These are phyloP conservation scores for Drosophila jambulina DNA, from an alignment of 1,140 invertebrate genomes.

Conservation along the genomic window DNA sequence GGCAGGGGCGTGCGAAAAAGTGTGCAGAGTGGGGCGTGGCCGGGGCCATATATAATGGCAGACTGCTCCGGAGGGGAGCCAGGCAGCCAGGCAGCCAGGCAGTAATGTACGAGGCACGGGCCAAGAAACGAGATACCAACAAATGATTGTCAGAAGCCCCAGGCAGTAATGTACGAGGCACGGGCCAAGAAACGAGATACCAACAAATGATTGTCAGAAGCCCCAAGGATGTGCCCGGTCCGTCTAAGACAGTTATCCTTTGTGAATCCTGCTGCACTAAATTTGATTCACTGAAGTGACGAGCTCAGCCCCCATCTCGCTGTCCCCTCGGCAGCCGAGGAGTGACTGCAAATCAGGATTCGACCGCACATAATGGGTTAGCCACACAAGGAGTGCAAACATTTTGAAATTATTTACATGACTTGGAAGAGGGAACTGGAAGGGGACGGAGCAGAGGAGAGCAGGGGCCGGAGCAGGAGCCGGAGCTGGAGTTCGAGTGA, in stretches of 20 bases:
- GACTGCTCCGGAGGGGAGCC: background rate
- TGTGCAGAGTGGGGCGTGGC: slow-evolving; percentile 46
- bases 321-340: background rate
- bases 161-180: slow-evolving; percentile 52
- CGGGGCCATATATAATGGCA: slow-evolving; percentile 60
- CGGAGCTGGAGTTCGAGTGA: background rate
- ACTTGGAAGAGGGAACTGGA: slow-evolving; percentile 3
- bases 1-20: slow-evolving; percentile 1
- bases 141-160: slow-evolving; percentile 62
- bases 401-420: slow-evolving; percentile 65
- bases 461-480: background rate
- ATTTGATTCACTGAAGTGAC: slow-evolving; percentile 73
- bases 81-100: slow-evolving; percentile 6
- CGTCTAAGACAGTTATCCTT: slow-evolving; percentile 40
- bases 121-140: slow-evolving; percentile 54
- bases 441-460: background rate
- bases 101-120: slow-evolving; percentile 46
- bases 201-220: slow-evolving; percentile 65
- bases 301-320: slow-evolving; percentile 8
- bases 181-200: slow-evolving; percentile 44
- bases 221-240: slow-evolving; percentile 21
- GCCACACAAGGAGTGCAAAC: slow-evolving; percentile 67
- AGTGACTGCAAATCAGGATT: slow-evolving; percentile 67
- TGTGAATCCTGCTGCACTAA: slow-evolving; percentile 44
- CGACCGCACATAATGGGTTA: slow-evolving; percentile 68